Base-by-base conservation (phyloP, 2,113 vertebrate species). In the Manacus vitellinus region DNA sequence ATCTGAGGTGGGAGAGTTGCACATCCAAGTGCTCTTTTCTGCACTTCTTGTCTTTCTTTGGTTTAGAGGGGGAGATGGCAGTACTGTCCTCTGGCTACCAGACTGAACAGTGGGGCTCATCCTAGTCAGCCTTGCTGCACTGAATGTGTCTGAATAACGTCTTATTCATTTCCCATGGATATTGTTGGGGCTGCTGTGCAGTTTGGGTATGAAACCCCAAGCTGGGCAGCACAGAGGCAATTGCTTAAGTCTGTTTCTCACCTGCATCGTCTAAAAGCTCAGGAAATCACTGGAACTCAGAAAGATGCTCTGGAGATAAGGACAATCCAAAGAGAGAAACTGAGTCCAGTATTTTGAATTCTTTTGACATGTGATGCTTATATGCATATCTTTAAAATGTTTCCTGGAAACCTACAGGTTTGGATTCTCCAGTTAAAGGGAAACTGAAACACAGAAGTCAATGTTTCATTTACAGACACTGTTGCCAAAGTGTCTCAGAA, bases 281-380 rank as follows among this genome's bases (percentile, higher is more conserved):
- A 76, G 49, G 41, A 68, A 65, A 33, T 68, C 0, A 0, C 14
- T 5, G 7, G 28, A 44, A 61, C 24, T 61, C 14, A 2, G 22
- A 37, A 83, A 8, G 23, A 23, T 78, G 19, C 31, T 88, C 47
- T 87, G 51, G 20, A 78, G 43, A 62, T 44, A 62, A 43, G 37
- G 27, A 12, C 59, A 51, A 1, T 56, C 44, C 9, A 16, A 37
- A 87, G 54, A 56, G 35, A 72, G 28, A 59, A 63, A 37, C 19
- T 0, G 4, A 71, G 20, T 37, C 18, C 31, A 37, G 22, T 66
- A n/a, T 79, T 88, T 80, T 55, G n/a, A 80, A 43, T 55, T 74
- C 55, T 73, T 76, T 77, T 81, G 30, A 15, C 9, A 8, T n/a
- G 8, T 59, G 39, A 54, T 82, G 37, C 23, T 85, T 89, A 12